Base-by-base conservation (phyloP, 2,113 vertebrate genomes). In the Lota lota region DNA sequence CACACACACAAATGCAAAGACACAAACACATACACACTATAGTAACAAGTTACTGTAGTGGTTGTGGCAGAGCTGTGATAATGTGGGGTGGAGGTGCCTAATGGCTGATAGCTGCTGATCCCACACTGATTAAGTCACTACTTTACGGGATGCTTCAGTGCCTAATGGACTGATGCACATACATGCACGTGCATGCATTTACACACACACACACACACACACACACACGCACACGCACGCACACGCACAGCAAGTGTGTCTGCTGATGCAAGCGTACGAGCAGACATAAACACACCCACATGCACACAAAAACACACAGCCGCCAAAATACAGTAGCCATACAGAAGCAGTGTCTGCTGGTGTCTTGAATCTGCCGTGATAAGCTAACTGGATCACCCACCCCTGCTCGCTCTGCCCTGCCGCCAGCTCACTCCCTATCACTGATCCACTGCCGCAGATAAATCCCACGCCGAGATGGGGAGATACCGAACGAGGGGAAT, bases 341-440 rank as follows among this genome's bases (percentile, higher is more conserved):
- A 66, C 57, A 60, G 61, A 21, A 18, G 28, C 6, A 74, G 60
- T 28, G 58, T 60, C 58, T 17, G 2, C 22, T 36, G 76, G 73
- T 79, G 73, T 82, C 56, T 61, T 77, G 47, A 57, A 61, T 16
- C 0, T 65, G 71, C 11, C 72, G 79, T 62, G 84, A 85, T 85
- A 76, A 84, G 69, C 22, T 64, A 14, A 73, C 76, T 69, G 61
- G 76, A 67, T 67, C 72, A 11, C 6, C 53, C 53, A 8, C 12
- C 36, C 54, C 28, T 67, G 64, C 73, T 59, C 70, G 75, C 68
- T 75, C 68, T 71, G 69, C 80, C 82, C 79, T 68, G 79, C 72
- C 63, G 85, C 83, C 76, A 84, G 81, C 76, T 66, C 74, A 74
- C 84, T 74, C 78, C 71, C 83, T 75, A 84, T 83, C 82, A 87